Conservation (phyloP, 2,888 invertebrate genomes). For the Heliconius ismenius region DNA sequence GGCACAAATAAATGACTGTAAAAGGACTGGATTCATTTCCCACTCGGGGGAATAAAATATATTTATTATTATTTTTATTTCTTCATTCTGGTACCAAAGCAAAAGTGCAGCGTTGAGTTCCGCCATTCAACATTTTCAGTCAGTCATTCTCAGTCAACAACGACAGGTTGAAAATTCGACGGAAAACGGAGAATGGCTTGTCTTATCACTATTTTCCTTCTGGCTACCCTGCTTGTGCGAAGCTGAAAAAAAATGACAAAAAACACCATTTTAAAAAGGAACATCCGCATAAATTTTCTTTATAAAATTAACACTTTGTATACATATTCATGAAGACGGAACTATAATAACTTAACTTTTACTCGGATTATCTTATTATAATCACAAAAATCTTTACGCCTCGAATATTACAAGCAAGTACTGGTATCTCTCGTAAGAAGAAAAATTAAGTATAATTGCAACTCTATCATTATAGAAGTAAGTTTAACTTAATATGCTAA, state of each 20-base stretch:
- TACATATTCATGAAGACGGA: background rate
- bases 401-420: conserved; percentile 22
- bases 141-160: too few relatives aligned
- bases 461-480: conserved; percentile 7
- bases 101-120: background rate
- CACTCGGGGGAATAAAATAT: background rate
- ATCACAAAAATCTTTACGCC: conserved; percentile 37
- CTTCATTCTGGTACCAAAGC: too few relatives aligned
- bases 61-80: too few relatives aligned
- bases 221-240: too few relatives aligned
- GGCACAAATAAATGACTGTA: too few relatives aligned
- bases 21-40: background rate
- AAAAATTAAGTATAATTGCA: conserved; percentile 11
- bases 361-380: conserved; percentile 21
- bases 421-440: background rate
- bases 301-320: background rate
- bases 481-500: background rate
- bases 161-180: background rate
- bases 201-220: background rate
- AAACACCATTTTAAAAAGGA: too few relatives aligned
- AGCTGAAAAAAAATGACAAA: too few relatives aligned
- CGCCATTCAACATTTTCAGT: background rate
- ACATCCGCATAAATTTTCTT: background rate
- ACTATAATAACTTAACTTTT: conserved; percentile 18
- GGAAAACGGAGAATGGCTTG: background rate